Percentiles rank a stretch among this genome's conserved stretches.
phyloP scores from a whole-genome alignment of 2,113 vertebrate species.

The Acanthochromis polyacanthus region DNA sequence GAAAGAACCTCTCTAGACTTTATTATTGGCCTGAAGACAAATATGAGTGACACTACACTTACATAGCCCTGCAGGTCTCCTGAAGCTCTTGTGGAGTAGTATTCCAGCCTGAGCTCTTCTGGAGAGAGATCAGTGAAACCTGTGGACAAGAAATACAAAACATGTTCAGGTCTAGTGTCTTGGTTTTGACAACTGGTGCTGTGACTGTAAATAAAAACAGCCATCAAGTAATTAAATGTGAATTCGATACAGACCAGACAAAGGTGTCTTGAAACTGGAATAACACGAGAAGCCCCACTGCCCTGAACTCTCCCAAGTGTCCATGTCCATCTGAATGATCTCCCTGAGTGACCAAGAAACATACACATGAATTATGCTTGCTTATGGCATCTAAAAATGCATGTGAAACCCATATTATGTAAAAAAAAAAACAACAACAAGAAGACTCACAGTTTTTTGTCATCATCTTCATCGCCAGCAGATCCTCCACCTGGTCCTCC shows the following conservation, averaged over 20 bases:
- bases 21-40: background rate
- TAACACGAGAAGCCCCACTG: slow-evolving; percentile 95
- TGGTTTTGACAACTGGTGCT: background rate
- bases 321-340: slow-evolving; percentile 89
- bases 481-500: slow-evolving; percentile 61
- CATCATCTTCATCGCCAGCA: slow-evolving; percentile 83
- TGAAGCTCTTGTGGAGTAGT: slow-evolving; percentile 86
- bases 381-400: background rate
- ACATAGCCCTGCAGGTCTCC: slow-evolving; percentile 90
- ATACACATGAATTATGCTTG: slow-evolving; percentile 1
- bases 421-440: background rate
- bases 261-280: slow-evolving; percentile 78
- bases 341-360: slow-evolving; percentile 81
- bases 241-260: slow-evolving; percentile 87
- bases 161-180: background rate
- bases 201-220: background rate
- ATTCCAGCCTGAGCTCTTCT: slow-evolving; percentile 93
- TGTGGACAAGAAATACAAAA: slow-evolving; percentile 62
- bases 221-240: background rate
- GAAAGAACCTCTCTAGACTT: background rate
- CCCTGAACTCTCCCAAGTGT: slow-evolving; percentile 90
- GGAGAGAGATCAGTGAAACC: slow-evolving; percentile 93
- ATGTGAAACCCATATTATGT: too few relatives aligned
- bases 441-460: slow-evolving; percentile 88
- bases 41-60: slow-evolving; percentile 56